phyloP scores from a whole-genome alignment of 2,113 vertebrate genomes.

The Oryzias melastigma region DNA sequence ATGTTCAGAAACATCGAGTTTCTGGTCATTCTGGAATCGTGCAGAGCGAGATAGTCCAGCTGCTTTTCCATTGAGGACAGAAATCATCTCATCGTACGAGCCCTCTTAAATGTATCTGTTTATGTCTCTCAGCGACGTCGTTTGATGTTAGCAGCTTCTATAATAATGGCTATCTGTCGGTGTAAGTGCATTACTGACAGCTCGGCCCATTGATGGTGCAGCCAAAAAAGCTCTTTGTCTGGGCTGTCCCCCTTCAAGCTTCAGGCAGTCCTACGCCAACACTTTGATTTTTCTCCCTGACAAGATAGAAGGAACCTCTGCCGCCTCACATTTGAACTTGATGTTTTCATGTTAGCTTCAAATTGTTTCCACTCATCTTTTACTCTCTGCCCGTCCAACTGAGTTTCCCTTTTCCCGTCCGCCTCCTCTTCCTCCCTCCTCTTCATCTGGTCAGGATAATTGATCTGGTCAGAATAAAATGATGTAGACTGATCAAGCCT shows the following conservation, averaged over 20 bases:
- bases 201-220: constrained; percentile 9
- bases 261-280: background rate
- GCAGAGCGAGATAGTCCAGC: background rate
- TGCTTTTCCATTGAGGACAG: constrained; percentile 1
- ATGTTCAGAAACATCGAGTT: no score
- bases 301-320: background rate
- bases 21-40: no score
- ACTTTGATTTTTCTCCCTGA: constrained; percentile 15
- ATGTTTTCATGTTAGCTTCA: background rate
- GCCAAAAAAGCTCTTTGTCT: constrained; percentile 32
- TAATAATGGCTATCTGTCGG: constrained; percentile 40
- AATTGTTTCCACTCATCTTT: constrained; percentile 10
- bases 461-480: constrained; percentile 54
- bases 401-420: background rate
- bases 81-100: constrained; percentile 9
- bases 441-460: constrained; percentile 57
- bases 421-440: background rate
- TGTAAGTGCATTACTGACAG: constrained; percentile 39
- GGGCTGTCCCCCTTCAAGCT: constrained; percentile 6
- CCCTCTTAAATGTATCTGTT: constrained; percentile 2
- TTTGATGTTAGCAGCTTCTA: constrained; percentile 19
- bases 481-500: constrained; percentile 58
- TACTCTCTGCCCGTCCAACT: constrained; percentile 15
- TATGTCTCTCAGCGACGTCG: constrained; percentile 27
- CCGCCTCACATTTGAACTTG: background rate